Base-by-base conservation (phyloP, 2,888 invertebrate species). In the Chironomus tentans region DNA sequence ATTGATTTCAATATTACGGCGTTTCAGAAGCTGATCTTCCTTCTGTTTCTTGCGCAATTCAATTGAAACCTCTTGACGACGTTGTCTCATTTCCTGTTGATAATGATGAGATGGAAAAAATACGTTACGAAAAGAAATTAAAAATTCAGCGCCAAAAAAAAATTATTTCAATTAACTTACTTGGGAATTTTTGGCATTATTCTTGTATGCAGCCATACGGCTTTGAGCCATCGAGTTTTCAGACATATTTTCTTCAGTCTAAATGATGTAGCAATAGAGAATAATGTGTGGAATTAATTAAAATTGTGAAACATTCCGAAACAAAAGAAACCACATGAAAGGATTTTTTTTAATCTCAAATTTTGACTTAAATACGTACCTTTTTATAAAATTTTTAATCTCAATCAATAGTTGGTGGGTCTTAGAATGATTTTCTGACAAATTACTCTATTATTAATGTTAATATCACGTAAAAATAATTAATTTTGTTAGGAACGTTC, bases 31-130 rank as follows among this genome's bases (percentile, higher is more conserved):
- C 82, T 97, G 96, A 80, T 98, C 97, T 83, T 98, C 97, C 79
- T 97, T 93, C 76, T 93, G 92, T 18, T 94, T 92, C 85, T 98
- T 98, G 15, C 98, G 89, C 47, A 99, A 86, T 79, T 97, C 94
- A 2, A 98, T 91, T 2, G 92, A 93, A 69, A 93, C 90, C 83
- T 97, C 97, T 77, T 90, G 93, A 76, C 98, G 88, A 78, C 96
- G 90, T 78, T 95, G 89, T 70, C 98, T 90, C 82, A 97, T 91
- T 79, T 95, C 95, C 94, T 94, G 78, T 68, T 76, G 48, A 78
- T 77, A 76, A 77, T 48, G 22, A 50, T 70, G 22, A 15, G 12
- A 18, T 5, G 10, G 10, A 38, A 28, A 68, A 48, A 10, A n/a
- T 68, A 21, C 12, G 24, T 5, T n/a, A 73, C 47, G 5, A 13